Conservation (phyloP, 2,888 invertebrate genomes). For the Acronicta psi region DNA sequence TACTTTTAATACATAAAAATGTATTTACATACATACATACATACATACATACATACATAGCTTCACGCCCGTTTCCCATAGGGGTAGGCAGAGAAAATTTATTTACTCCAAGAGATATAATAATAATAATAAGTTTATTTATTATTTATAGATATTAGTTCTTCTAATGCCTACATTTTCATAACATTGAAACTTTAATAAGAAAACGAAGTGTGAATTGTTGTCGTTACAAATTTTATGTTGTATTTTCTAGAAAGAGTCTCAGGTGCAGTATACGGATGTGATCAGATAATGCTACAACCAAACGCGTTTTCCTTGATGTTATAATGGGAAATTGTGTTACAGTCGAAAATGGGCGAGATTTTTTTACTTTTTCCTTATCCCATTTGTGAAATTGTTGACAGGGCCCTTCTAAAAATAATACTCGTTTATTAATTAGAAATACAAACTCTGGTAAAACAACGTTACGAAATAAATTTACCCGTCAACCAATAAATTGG, state of each 20-base stretch:
- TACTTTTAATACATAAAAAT: no score
- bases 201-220: slow-evolving; percentile 5
- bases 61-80: no score
- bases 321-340: slow-evolving; percentile 10
- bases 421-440: no score
- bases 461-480: no score
- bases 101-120: no score
- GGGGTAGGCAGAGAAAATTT: no score
- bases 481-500: no score
- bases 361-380: not conserved
- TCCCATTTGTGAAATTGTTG: not conserved
- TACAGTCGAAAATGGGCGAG: not conserved
- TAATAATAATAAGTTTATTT: no score
- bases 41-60: no score
- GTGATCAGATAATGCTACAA: slow-evolving; percentile 19
- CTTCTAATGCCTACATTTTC: not conserved
- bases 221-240: slow-evolving; percentile 5
- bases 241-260: slow-evolving; percentile 22
- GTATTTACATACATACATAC: no score
- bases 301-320: slow-evolving; percentile 15
- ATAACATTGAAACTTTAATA: slow-evolving; percentile 1
- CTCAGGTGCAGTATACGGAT: slow-evolving; percentile 32
- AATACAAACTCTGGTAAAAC: no score
- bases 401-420: not conserved
- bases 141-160: no score